Evolutionary conservation across 2,797 vertebrate species (phyloP), one percentile per base, ranked within the genome.

Genomic region (Odontamblyopus rebecca): DNA sequence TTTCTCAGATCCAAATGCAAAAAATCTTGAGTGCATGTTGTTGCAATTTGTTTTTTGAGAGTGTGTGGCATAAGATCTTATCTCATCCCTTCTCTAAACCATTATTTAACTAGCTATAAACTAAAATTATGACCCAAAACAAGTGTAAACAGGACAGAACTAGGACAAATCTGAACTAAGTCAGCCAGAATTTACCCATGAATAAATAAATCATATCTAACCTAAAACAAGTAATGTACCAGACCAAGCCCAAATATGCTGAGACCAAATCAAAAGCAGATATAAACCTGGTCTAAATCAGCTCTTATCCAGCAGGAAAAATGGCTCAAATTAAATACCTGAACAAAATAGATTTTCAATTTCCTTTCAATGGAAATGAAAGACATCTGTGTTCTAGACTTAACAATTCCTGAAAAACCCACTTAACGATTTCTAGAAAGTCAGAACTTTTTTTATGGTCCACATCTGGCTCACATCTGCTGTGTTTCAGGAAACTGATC

Each of bases 401-500:
- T 60, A 67, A 75, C 74, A 66, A 44, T 71, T 76, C 61, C 59
- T 68, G 50, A 67, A 78, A 77, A 73, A 18, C 44, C 48, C 44
- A 72, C 12, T 60, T 63, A 6, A 26, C 6, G 38, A 6, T 23
- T 76, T 12, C 19, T 41, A 9, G 44, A 67, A 72, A 44, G 11
- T 75, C 18, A 12, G 50, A 48, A 68, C 69, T 79, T 13, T 60
- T 15, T 61, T 68, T 27, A 48, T 30, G 38, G 59, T 12, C 26
- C 35, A 44, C 18, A 38, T 12, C 38, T 74, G 19, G 48, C 48
- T 73, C 60, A 78, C n/a, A 53, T 67, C 30, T 35, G 51, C 53
- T 78, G 35, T 6, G 61, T 12, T 68, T 68, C 77, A 99, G 98
- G 90, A 96, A 94, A 84, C 91, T 99, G 41, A 96, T 99, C 88